Conservation (phyloP, 2,888 invertebrate species). For the Tanaodytes sp. region DNA sequence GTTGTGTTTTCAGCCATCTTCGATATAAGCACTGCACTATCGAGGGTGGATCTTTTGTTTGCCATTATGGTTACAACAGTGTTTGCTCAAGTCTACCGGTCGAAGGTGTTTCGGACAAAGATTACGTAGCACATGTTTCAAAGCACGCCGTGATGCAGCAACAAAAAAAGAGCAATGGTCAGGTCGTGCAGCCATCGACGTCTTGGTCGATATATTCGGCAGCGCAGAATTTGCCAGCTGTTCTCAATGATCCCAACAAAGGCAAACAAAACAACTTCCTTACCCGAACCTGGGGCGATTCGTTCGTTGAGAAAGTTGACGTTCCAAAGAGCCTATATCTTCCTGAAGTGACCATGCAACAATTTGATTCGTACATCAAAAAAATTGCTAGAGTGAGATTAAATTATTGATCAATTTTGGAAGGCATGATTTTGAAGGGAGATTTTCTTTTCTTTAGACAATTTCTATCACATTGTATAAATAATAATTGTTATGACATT, state of each 20-base stretch:
- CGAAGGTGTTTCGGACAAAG: slow-evolving; percentile 89
- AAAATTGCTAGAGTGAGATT: slow-evolving; percentile 77
- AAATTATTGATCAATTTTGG: too few species aligned
- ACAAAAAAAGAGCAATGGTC: slow-evolving; percentile 75
- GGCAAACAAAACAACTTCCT: slow-evolving; percentile 94
- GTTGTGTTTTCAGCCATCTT: slow-evolving; percentile 87
- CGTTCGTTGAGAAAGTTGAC: slow-evolving; percentile 87
- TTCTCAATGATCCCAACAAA: slow-evolving; percentile 93
- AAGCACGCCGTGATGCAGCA: slow-evolving; percentile 75
- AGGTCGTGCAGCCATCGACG: slow-evolving; percentile 60
- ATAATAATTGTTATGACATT: too few species aligned
- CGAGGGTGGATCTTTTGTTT: slow-evolving; percentile 89
- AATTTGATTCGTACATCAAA: slow-evolving; percentile 90
- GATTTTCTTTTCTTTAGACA: too few species aligned
- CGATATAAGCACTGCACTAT: slow-evolving; percentile 85
- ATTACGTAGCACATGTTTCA: slow-evolving; percentile 89
- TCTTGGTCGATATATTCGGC: slow-evolving; percentile 92
- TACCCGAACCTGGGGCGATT: slow-evolving; percentile 97
- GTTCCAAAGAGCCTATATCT: slow-evolving; percentile 86
- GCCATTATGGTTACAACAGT: slow-evolving; percentile 90
- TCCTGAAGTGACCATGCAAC: slow-evolving; percentile 85
- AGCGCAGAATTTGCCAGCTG: slow-evolving; percentile 94
- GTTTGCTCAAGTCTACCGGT: slow-evolving; percentile 90
- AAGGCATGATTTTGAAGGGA: too few species aligned
- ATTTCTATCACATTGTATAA: too few species aligned